These are phyloP conservation scores for Trachelus troglodyta DNA, from an alignment of 2,888 invertebrate species.

Conservation along the genomic window DNA sequence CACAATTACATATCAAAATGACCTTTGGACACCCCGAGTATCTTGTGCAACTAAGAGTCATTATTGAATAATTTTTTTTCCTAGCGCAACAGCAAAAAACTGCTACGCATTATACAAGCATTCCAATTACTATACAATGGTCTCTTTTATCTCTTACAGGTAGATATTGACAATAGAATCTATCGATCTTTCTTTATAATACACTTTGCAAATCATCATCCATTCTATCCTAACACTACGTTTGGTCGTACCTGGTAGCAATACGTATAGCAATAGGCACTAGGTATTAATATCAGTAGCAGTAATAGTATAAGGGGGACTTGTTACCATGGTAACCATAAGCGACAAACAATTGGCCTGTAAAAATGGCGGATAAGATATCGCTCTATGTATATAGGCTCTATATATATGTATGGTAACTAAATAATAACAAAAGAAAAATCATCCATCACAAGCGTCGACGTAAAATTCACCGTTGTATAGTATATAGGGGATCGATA, in stretches of 20 bases:
- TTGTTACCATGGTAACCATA: neutral
- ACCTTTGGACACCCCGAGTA: neutral
- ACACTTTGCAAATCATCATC: neutral
- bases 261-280: neutral
- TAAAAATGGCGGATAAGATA: neutral
- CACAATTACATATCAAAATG: neutral
- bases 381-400: neutral
- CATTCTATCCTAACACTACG: neutral
- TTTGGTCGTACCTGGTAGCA: neutral
- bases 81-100: neutral
- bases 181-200: neutral
- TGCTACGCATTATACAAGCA: neutral
- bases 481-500: neutral
- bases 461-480: neutral
- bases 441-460: neutral
- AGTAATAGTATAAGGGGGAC: neutral
- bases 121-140: neutral
- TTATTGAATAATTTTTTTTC: neutral
- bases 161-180: neutral
- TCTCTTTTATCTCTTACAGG: neutral
- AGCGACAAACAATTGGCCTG: neutral
- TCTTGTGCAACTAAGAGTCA: neutral
- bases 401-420: neutral
- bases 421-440: neutral
- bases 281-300: neutral